These are phyloP conservation scores for Benitochromis conjunctus DNA, from an alignment of 2,113 vertebrate genomes.

Conservation along the genomic window DNA sequence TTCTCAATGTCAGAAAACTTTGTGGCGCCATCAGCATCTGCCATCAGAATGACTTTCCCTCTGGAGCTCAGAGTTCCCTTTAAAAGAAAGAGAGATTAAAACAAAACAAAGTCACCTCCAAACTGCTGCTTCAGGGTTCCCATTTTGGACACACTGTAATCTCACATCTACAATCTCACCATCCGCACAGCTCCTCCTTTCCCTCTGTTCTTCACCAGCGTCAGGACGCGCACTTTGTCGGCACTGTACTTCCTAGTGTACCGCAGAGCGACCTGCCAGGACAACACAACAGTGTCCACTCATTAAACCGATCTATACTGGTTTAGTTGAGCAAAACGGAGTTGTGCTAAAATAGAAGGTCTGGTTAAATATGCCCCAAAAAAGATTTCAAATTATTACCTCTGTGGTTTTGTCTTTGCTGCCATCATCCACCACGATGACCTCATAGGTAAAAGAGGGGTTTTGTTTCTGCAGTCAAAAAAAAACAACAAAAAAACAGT, in stretches of 20 bases:
- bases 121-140: not conserved
- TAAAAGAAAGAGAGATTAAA: not conserved
- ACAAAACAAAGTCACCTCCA: not conserved
- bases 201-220: slow-evolving; percentile 85
- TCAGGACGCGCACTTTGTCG: slow-evolving; percentile 89
- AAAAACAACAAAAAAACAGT: not conserved
- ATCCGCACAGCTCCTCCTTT: slow-evolving; percentile 92
- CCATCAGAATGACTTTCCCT: slow-evolving; percentile 88
- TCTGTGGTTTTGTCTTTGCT: slow-evolving; percentile 92
- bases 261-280: slow-evolving; percentile 80
- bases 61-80: slow-evolving; percentile 89
- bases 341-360: not conserved
- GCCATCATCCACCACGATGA: slow-evolving; percentile 93
- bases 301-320: not conserved
- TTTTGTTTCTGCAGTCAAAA: slow-evolving; percentile 77
- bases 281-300: not conserved
- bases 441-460: slow-evolving; percentile 86
- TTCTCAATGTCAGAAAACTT: slow-evolving; percentile 92
- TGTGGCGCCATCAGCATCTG: slow-evolving; percentile 95
- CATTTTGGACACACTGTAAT: not conserved
- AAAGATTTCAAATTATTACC: slow-evolving; percentile 61
- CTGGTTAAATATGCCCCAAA: not conserved
- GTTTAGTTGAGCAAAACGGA: not conserved
- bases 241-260: slow-evolving; percentile 85
- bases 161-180: slow-evolving; percentile 80